Evolutionary conservation across 2,888 invertebrate species (phyloP).

Genomic region (Flabesymbios commensalis): DNA sequence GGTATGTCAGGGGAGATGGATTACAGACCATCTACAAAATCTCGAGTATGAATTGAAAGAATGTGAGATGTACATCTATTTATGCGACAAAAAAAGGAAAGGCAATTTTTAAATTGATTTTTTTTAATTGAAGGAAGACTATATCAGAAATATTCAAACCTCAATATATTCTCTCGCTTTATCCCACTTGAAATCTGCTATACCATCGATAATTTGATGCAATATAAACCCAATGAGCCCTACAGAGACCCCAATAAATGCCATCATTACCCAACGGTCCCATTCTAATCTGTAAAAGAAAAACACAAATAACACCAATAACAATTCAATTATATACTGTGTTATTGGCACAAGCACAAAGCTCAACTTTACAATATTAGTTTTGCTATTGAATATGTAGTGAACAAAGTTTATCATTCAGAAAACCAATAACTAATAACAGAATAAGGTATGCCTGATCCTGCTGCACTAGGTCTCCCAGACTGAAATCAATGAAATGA

Average conservation of each 20-base stretch:
- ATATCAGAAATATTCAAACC: neutral
- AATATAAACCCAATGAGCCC: constrained; percentile 48
- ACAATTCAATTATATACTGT: no score
- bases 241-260: constrained; percentile 45
- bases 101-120: neutral
- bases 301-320: neutral
- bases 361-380: constrained; percentile 31
- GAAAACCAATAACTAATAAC: constrained; percentile 34
- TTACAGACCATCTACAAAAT: no score
- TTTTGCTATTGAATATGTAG: constrained; percentile 33
- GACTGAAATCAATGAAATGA: constrained; percentile 18
- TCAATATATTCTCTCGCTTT: constrained; percentile 20
- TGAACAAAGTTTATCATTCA: constrained; percentile 33
- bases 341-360: constrained; percentile 53
- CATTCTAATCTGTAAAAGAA: constrained; percentile 30
- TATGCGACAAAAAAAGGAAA: no score
- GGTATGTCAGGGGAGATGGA: no score
- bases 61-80: no score
- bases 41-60: no score
- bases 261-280: constrained; percentile 49
- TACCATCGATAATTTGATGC: constrained; percentile 39
- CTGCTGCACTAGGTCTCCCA: constrained; percentile 27
- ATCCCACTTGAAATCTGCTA: constrained; percentile 34
- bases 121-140: neutral
- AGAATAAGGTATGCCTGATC: constrained; percentile 36